Evolutionary conservation across 30 jellyfish, hydroid and myxozoan genomes (phyloP), one percentile per base, ranked within the genome.

Genomic region (Cassiopea andromeda): DNA sequence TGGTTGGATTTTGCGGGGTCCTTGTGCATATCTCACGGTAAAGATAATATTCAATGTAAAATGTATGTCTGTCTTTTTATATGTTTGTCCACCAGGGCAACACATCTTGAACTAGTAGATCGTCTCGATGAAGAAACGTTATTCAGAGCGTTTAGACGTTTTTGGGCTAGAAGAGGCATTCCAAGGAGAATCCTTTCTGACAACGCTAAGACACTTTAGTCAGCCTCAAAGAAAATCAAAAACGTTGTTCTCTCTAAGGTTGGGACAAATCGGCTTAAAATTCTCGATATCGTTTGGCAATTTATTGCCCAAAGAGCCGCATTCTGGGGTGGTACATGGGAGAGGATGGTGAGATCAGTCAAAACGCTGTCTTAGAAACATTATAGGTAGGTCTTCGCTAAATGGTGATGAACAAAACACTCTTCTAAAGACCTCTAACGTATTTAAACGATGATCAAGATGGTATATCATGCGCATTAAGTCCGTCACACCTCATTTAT

Each of bases 1-100:
- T 78, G 83, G 17, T 17, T 85, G 4, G 93, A 85, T 54, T 73
- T 85, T 54, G 89, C 87, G n/a, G 86, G 95, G 5, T 82, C 95
- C 17, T 45, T 84, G 14, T 16, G 8, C 10, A 75, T 76, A 44
- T 6, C 78, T 16, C 73, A 15, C 14, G 43, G 75, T 12, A 27
- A 9, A 2, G 46, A 64, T 9, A 59, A 60, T 6, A 54, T 54
- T 54, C 64, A 54, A 54, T 54, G 64, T 54, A 54, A 54, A 54
- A 10, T 54, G 64, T 54, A 54, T 54, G 64, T 73, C 19, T 71
- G 89, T 48, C 45, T 85, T 38, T 70, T 45, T 54, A 85, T 81
- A 50, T 85, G 93, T 60, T 83, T 58, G 13, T 85, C 90, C 76
- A 85, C 93, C 8, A 43, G 92, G 47, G 92, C 88, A 4, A 87